Conservation (phyloP, 1,140 invertebrate genomes). For the Agraylea sexmaculata region DNA sequence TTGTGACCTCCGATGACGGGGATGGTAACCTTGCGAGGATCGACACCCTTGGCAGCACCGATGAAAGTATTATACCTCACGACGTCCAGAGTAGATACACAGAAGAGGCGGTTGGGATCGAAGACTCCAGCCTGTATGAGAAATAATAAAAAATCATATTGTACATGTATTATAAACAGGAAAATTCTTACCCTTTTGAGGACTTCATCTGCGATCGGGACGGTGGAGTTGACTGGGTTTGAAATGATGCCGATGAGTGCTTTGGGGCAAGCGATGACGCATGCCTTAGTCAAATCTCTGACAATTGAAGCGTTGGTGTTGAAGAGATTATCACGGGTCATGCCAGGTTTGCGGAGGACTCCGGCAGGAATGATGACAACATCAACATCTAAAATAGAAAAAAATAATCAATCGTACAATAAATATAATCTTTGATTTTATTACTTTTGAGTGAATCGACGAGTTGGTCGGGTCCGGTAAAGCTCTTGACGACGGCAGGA, state of each 20-base stretch:
- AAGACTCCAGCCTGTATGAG: constrained; percentile 56
- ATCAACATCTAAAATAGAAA: constrained; percentile 44
- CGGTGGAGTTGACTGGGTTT: constrained; percentile 96
- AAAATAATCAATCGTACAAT: constrained; percentile 1
- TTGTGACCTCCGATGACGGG: constrained; percentile 98
- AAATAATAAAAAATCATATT: too few species aligned
- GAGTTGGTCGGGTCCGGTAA: constrained; percentile 60
- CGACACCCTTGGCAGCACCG: constrained; percentile 66
- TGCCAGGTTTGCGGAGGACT: constrained; percentile 91
- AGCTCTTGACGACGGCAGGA: constrained; percentile 67
- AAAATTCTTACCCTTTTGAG: constrained; percentile 72
- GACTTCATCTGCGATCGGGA: constrained; percentile 92
- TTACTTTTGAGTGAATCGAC: constrained; percentile 47
- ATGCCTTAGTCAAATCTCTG: constrained; percentile 68
- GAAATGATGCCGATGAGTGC: constrained; percentile 92
- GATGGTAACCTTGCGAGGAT: constrained; percentile 71
- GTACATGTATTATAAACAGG: too few species aligned
- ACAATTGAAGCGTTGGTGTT: constrained; percentile 97
- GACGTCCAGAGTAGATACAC: constrained; percentile 94
- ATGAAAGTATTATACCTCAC: constrained; percentile 93
- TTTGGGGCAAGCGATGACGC: constrained; percentile 77
- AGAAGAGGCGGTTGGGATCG: constrained; percentile 86
- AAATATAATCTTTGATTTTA: too few species aligned
- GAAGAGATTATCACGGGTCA: constrained; percentile 93
- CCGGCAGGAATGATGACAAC: constrained; percentile 95